A percentile compares a stretch with the other conserved stretches of the same genome.
phyloP scores from a whole-genome alignment of 2,113 vertebrate genomes.

The Nibea coibor region DNA sequence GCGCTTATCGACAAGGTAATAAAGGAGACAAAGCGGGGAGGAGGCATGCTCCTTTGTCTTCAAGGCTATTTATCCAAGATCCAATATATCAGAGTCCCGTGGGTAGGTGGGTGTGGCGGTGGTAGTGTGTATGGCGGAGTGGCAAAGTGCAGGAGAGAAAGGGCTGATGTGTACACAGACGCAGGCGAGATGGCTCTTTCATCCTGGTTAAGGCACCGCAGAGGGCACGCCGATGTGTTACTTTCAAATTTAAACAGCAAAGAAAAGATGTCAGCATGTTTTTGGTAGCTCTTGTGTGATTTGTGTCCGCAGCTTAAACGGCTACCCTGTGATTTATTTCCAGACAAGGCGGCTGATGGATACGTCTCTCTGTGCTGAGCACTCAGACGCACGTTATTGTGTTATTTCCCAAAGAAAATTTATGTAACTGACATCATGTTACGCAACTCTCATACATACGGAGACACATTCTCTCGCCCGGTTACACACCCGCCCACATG shows the following conservation, averaged over 20 bases:
- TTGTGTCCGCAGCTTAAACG: conserved; percentile 7
- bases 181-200: conserved; percentile 43
- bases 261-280: conserved; percentile 17
- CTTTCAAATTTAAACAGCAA: conserved; percentile 30
- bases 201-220: conserved; percentile 15
- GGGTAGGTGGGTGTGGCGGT: background rate
- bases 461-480: conserved; percentile 35
- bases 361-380: background rate
- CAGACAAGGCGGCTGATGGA: background rate
- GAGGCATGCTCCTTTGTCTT: conserved; percentile 70
- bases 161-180: conserved; percentile 49
- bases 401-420: conserved; percentile 67
- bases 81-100: conserved; percentile 66
- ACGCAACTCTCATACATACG: conserved; percentile 56
- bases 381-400: conserved; percentile 45
- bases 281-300: background rate
- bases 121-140: background rate
- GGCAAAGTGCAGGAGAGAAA: conserved; percentile 41
- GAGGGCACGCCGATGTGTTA: conserved; percentile 15
- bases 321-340: conserved; percentile 21
- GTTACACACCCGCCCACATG: conserved; percentile 37
- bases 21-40: conserved; percentile 61
- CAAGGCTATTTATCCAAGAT: conserved; percentile 70
- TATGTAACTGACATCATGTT: conserved; percentile 66
- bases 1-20: conserved; percentile 71